Evolutionary conservation across 2,113 vertebrate genomes (phyloP).

Genomic region (Crypturellus undulatus): DNA sequence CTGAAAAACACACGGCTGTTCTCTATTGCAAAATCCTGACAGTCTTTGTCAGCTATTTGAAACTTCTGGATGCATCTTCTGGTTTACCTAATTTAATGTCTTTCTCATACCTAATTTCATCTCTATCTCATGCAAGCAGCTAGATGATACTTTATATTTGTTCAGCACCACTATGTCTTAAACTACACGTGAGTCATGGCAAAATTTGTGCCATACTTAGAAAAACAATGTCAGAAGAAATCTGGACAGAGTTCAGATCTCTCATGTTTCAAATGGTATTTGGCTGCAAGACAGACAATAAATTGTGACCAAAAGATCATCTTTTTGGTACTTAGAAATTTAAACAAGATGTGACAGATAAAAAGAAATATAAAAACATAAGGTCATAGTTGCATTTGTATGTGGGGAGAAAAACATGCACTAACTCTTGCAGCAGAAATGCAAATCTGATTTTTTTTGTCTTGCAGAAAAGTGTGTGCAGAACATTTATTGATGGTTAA

Average conservation of each 20-base stretch:
- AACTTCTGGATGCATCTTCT: constrained; percentile 1
- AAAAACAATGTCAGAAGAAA: constrained; percentile 16
- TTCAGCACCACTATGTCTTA: not conserved
- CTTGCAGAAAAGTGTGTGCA: not conserved
- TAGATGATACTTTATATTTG: not conserved
- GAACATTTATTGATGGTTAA: not conserved
- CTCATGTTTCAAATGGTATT: not conserved
- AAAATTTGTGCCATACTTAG: not conserved
- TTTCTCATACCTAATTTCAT: not conserved
- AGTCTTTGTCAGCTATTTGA: constrained; percentile 11
- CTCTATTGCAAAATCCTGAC: constrained; percentile 23
- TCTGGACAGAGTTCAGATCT: not conserved
- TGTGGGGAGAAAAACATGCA: not conserved
- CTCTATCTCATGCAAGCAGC: not conserved
- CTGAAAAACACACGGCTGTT: constrained; percentile 14
- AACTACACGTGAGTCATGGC: not conserved
- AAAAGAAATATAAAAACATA: not conserved
- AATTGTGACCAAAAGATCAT: not conserved
- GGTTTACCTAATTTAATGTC: not conserved
- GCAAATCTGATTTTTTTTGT: not conserved
- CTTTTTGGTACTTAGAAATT: not conserved
- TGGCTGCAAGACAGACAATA: not conserved
- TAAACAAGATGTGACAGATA: not conserved
- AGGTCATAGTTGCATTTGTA: not conserved
- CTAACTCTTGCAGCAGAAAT: not conserved